Evolutionary conservation across 2,888 invertebrate genomes (phyloP), one percentile per base, ranked within the genome.

Genomic region (Saturnia japonica): DNA sequence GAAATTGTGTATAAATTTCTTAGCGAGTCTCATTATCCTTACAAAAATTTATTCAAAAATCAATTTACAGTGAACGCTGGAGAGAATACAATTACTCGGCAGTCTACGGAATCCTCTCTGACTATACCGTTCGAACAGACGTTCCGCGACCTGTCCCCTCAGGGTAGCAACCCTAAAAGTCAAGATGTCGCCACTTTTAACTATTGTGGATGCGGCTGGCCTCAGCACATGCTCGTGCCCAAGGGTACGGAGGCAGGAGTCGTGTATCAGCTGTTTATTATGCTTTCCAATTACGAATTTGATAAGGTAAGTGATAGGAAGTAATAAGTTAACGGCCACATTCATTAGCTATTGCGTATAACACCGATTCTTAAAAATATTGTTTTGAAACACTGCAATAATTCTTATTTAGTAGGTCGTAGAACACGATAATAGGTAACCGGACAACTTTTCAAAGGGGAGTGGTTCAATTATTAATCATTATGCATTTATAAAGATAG

Each of bases 161-260:
- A 88, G 75, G 83, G 82, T 71, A 72, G 76, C 45, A 76, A 88
- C 81, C 80, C 90, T n/a, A 79, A 80, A 1, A 76, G 76, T 19
- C 60, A 73, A 1, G 73, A 76, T 28, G 84, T 89, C 4, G 88
- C 90, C 4, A 75, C 86, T 43, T 94, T 94, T 86, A 95, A 95
- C 87, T 95, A 89, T 91, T 96, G 96, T 87, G 95, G 95, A 68
- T 96, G 96, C 78, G 95, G 95, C 45, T 95, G 95, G 95, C 95
- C 95, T 0, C 94, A 95, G 73, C 95, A 95, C 82, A 92, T 95
- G 91, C 89, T 95, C 57, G 88, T 95, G 25, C 95, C 95, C 0
- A 93, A 90, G 74, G 95, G 95, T 0, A 91, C 91, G 0, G 90
- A 87, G 71, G 83, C 81, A 1, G 94, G 94, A 57, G 82, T 85